Evolutionary conservation across 2,113 vertebrate species (phyloP), one percentile per base, ranked within the genome.

Genomic region (Rhinopomastus cyanomelas): DNA sequence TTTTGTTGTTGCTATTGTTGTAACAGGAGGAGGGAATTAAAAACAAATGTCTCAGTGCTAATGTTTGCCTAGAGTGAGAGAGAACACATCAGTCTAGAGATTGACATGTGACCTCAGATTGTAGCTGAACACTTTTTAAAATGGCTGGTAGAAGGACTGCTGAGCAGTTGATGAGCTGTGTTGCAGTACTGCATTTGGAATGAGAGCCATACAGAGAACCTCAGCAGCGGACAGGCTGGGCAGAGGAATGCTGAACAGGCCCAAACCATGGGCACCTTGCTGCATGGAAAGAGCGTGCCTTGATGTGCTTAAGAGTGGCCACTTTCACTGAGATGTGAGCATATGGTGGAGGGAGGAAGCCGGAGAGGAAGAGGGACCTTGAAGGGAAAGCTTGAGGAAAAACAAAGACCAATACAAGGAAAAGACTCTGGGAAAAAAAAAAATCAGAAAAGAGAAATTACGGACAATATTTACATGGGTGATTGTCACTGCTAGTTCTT

Each of bases 231-330:
- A 30, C 36, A 61, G 11, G 22, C 34, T 53, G 37, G 21, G 32
- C 32, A 57, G 49, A 75, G 29, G 8, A 12, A 9, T 30, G 20
- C 23, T 65, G n/a, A 72, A 16, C 8, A 2, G n/a, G 10, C 32
- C 71, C n/a, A 74, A 15, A 52, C 29, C 29, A 29, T 29, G 13
- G 61, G n/a, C 48, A 21, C 60, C 55, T 59, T 4, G 30, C n/a
- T 62, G 2, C 21, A 1, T 1, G 3, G 37, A 62, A 68, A 30
- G 34, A 61, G 26, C 3, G 0, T 36, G 14, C 2, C 7, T 29
- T 34, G 32, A 30, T 69, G 34, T 2, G 1, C 12, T 55, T 39
- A 53, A n/a, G n/a, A 19, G 6, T 27, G 44, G 42, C 14, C 12
- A 42, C 37, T 59, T 61, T 52, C 11, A 56, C 29, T 8, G 15